These are phyloP conservation scores for Clarias macrocephalus DNA, from an alignment of 2,113 vertebrate genomes.

Conservation along the genomic window DNA sequence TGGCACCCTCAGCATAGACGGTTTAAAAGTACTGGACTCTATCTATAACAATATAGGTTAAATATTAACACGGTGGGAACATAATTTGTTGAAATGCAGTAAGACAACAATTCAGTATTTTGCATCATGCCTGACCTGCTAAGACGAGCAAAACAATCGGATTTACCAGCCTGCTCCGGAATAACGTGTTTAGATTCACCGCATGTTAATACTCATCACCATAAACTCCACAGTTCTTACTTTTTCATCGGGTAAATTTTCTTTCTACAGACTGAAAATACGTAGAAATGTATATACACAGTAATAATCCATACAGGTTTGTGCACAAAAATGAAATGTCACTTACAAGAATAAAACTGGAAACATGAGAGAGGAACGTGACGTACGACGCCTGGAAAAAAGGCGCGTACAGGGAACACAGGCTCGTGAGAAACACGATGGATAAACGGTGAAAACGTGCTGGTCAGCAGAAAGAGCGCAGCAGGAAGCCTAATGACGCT, in stretches of 20 bases:
- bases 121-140: background rate
- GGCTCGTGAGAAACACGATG: conserved; percentile 22
- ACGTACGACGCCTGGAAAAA: background rate
- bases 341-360: background rate
- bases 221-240: background rate
- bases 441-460: conserved; percentile 8
- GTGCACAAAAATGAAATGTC: background rate
- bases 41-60: no score
- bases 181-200: background rate
- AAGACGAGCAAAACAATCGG: background rate
- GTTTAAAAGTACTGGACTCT: no score
- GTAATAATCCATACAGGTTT: background rate
- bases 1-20: no score
- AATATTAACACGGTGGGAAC: no score
- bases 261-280: no score
- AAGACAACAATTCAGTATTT: no score
- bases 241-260: no score
- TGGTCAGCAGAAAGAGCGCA: conserved; percentile 29
- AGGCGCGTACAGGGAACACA: background rate
- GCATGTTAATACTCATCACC: background rate
- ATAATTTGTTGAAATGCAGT: no score
- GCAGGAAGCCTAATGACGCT: conserved; percentile 11
- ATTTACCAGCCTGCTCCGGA: background rate
- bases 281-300: no score
- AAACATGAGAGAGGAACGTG: background rate